These are phyloP conservation scores for Merodon equestris DNA, from an alignment of 2,888 invertebrate genomes.

Conservation along the genomic window DNA sequence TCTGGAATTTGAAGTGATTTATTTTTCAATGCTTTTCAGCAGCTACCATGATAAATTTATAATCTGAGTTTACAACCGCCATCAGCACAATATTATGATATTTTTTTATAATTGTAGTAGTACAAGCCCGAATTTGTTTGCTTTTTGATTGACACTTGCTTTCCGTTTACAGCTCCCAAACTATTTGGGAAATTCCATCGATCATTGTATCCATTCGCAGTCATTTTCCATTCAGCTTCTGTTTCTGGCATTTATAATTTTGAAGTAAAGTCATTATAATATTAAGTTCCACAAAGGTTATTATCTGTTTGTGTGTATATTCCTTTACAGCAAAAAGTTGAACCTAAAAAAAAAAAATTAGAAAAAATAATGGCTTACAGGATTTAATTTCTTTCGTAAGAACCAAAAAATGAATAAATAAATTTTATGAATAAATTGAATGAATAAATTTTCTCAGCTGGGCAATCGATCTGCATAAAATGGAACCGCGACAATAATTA, in stretches of 20 bases:
- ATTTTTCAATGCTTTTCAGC: not conserved
- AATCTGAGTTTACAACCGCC: not conserved
- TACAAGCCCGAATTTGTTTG: conserved; percentile 2
- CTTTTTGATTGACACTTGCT: conserved; percentile 6
- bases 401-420: too few relatives aligned
- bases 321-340: too few relatives aligned
- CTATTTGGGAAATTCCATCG: conserved; percentile 15
- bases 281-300: too few relatives aligned
- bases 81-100: conserved; percentile 1
- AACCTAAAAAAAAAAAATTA: too few relatives aligned
- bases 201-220: not conserved
- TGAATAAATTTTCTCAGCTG: too few relatives aligned
- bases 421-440: too few relatives aligned
- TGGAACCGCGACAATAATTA: conserved; percentile 1
- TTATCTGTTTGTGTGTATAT: too few relatives aligned
- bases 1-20: too few relatives aligned
- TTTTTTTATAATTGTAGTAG: conserved; percentile 2
- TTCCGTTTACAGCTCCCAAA: conserved; percentile 3
- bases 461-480: too few relatives aligned
- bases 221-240: conserved; percentile 3
- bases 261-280: too few relatives aligned
- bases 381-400: too few relatives aligned
- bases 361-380: too few relatives aligned
- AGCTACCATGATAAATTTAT: not conserved
- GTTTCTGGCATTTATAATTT: conserved; percentile 8